phyloP scores from a whole-genome alignment of 2,888 invertebrate species.

The Syrista parreyssii region DNA sequence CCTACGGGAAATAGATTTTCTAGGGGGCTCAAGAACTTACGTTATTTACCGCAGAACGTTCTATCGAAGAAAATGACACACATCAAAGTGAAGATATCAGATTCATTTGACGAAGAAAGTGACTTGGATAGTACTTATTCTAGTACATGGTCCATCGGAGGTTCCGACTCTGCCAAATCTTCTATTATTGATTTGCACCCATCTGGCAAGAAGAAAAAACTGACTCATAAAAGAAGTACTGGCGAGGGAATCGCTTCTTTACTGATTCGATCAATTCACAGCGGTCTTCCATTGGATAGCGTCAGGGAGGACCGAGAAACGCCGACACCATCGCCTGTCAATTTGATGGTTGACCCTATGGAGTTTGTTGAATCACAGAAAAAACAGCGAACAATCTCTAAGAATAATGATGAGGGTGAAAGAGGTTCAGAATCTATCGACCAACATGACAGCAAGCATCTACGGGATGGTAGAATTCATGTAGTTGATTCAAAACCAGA shows the following conservation, averaged over 20 bases:
- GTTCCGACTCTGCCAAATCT: constrained; percentile 45
- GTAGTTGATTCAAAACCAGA: constrained; percentile 5
- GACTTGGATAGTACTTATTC: constrained; percentile 57
- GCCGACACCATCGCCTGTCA: constrained; percentile 47
- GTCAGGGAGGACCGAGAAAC: constrained; percentile 56
- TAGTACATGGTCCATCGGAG: constrained; percentile 45
- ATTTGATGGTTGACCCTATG: constrained; percentile 35
- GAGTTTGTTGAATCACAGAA: neutral
- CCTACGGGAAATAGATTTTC: constrained; percentile 67
- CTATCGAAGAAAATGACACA: constrained; percentile 73
- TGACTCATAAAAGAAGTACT: constrained; percentile 62
- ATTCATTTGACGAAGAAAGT: constrained; percentile 68
- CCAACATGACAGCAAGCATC: neutral
- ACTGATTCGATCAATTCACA: constrained; percentile 72
- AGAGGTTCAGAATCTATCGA: neutral
- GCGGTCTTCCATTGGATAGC: constrained; percentile 49
- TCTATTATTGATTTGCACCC: constrained; percentile 39
- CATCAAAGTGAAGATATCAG: constrained; percentile 70
- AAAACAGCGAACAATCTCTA: constrained; percentile 3
- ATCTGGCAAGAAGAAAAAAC: constrained; percentile 43
- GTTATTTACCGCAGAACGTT: constrained; percentile 71
- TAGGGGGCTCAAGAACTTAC: constrained; percentile 74
- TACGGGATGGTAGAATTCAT: neutral
- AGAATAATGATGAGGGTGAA: constrained; percentile 22
- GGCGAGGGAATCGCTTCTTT: constrained; percentile 75